Base-by-base conservation (phyloP, 1,140 invertebrate species). In the Maniola jurtina region DNA sequence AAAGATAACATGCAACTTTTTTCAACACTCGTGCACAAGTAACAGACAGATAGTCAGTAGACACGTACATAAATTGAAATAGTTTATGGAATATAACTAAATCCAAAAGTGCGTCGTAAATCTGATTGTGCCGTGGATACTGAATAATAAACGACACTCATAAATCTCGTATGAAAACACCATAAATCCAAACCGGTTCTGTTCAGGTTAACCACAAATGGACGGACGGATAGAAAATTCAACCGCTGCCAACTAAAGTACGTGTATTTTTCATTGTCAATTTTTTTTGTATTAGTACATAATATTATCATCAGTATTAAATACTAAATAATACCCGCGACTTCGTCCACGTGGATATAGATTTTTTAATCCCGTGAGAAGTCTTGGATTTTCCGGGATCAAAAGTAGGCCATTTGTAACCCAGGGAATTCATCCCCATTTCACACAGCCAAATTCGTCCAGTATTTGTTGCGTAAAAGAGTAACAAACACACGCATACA, bases 151-250 rank as follows among this genome's bases (percentile, higher is more conserved):
- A 86, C 81, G 82, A 77, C 64, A 70, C 60, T 77, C 76, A 76
- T 85, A 87, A 87, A 87, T 87, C 83, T 77, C 75, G 76, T 84
- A 87, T 87, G 83, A 87, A 84, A 84, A 84, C 73, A 74, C 79
- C 69, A 85, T 85, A 87, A 85, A 87, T 87, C 80, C 77, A 77
- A 81, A 71, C 72, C 72, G 69, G 78, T 77, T 75, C 67, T 74
- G 77, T 71, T 74, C 79, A 77, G 79, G 78, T 81, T 83, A 76
- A 80, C 81, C 81, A 57, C 80, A 67, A 76, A 81, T 75, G 66
- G 75, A 75, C 72, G 68, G 68, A 72, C 59, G 72, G 64, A 67
- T 67, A 62, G 73, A 72, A 75, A 74, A 72, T 74, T 77, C 72
- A 75, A 76, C 71, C 68, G 52, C 52, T 50, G 14, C 56, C 47